Evolutionary conservation across 2,888 invertebrate genomes (phyloP).

Genomic region (Taphrorychus bicolor): DNA sequence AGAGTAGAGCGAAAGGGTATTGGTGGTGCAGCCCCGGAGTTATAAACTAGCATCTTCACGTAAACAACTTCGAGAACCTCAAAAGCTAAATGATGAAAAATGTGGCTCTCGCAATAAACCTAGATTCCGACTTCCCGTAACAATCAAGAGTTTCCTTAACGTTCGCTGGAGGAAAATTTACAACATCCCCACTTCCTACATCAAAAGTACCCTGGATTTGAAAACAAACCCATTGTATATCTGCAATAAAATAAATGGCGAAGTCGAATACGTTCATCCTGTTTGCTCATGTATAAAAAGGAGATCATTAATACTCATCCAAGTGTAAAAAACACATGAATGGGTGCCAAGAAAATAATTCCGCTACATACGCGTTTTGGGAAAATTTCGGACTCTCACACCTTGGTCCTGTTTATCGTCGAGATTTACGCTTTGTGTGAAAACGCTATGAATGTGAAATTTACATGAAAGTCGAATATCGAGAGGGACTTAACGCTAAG

Average conservation of each 20-base stretch:
- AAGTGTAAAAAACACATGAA: conserved; percentile 22
- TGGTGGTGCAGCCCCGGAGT: no score
- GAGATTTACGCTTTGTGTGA: background rate
- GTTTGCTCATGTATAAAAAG: conserved; percentile 20
- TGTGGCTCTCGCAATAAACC: background rate
- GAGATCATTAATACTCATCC: conserved; percentile 13
- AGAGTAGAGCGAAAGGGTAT: no score
- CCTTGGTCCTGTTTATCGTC: background rate
- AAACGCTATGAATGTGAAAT: background rate
- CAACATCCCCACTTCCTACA: background rate
- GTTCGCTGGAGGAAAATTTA: background rate
- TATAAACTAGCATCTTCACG: background rate
- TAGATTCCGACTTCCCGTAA: background rate
- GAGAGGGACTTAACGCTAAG: background rate
- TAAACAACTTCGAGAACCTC: no score
- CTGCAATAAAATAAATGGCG: conserved; percentile 13
- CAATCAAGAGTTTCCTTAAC: background rate
- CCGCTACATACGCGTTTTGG: background rate
- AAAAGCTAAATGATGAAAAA: background rate
- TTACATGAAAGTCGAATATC: background rate
- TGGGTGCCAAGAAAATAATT: conserved; percentile 24
- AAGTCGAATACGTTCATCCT: conserved; percentile 14
- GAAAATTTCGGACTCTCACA: background rate
- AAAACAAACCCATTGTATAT: background rate
- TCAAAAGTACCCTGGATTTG: background rate